Conservation (phyloP, 2,797 vertebrate species). For the Artibeus jamaicensis region DNA sequence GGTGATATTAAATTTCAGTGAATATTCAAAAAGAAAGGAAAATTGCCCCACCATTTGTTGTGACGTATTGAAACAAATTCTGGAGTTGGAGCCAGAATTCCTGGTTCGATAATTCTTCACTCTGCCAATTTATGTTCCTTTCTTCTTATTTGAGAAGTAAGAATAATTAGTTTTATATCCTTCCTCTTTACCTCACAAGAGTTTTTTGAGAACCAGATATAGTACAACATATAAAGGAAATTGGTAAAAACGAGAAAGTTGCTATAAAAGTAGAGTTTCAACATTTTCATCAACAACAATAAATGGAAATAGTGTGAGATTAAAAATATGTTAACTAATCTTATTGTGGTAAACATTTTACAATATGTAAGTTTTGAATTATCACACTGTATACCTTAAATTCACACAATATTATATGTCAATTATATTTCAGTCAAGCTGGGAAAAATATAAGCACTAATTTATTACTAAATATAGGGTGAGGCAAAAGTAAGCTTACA, state of each 20-base stretch:
- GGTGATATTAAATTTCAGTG: neutral
- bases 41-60: neutral
- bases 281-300: neutral
- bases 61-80: neutral
- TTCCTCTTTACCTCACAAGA: neutral
- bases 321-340: neutral
- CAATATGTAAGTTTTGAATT: neutral
- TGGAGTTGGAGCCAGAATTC: neutral
- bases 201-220: neutral
- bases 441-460: constrained; percentile 25
- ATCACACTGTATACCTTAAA: neutral
- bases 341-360: neutral
- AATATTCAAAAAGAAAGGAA: neutral
- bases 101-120: neutral
- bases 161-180: neutral
- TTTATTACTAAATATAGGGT: neutral
- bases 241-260: neutral
- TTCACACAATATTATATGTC: neutral
- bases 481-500: neutral
- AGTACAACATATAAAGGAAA: neutral
- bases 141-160: constrained; percentile 24
- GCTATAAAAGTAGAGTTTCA: neutral
- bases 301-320: neutral
- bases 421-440: neutral
- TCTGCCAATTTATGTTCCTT: neutral